Percentiles rank a stretch among this genome's conserved stretches.
These are phyloP conservation scores for Chrysaora quinquecirrha DNA, from an alignment of 30 jellyfish, hydroid and myxozoan genomes.

Conservation along the genomic window DNA sequence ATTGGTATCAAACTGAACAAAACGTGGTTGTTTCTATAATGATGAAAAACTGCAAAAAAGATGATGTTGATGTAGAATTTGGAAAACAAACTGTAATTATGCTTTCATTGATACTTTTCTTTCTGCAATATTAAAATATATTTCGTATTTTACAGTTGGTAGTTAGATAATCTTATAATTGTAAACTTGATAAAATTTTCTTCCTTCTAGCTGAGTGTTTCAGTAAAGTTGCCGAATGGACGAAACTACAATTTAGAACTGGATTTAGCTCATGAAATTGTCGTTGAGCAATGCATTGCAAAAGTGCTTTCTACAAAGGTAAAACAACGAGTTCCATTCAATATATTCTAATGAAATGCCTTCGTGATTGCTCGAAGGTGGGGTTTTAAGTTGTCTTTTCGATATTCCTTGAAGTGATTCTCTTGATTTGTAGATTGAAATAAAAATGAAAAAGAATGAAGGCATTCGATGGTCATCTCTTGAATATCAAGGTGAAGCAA, in stretches of 20 bases:
- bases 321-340: no score
- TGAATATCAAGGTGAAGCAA: slow-evolving; percentile 27
- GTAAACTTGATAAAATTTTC: no score
- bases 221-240: slow-evolving; percentile 76
- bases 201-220: slow-evolving; percentile 64
- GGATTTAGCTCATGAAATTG: slow-evolving; percentile 91
- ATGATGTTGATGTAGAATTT: slow-evolving; percentile 77
- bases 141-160: no score
- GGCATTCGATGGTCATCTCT: slow-evolving; percentile 95
- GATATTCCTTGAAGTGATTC: no score
- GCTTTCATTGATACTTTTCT: no score
- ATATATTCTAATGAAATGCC: no score
- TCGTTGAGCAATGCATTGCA: slow-evolving; percentile 41
- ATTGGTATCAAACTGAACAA: slow-evolving; percentile 98
- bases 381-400: no score
- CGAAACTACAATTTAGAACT: slow-evolving; percentile 85
- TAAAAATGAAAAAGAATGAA: slow-evolving; percentile 80
- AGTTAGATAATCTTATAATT: no score
- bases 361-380: no score
- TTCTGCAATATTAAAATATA: no score
- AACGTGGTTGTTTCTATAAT: slow-evolving; percentile 76
- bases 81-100: slow-evolving; percentile 71
- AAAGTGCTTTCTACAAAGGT: slow-evolving; percentile 86
- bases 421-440: slow-evolving; percentile 81
- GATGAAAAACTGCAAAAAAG: slow-evolving; percentile 70